Base-by-base conservation (phyloP, 2,888 invertebrate species). In the Heteromurus nitidus region DNA sequence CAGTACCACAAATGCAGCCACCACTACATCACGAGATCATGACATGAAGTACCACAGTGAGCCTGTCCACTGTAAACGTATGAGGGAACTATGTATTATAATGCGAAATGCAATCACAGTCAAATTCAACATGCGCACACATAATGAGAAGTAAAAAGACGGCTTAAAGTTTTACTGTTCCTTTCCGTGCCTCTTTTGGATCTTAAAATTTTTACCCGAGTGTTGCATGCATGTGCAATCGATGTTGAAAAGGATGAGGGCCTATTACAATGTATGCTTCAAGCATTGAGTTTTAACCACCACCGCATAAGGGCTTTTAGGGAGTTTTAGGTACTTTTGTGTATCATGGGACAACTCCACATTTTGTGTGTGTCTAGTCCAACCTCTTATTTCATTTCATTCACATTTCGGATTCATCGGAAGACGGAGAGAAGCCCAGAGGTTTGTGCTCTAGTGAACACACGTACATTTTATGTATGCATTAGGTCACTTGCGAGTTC, bases 251-350 rank as follows among this genome's bases (percentile, higher is more conserved):
- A 50, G 42, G 42, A 28, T 24, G 42, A 70, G 55, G 26, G 7
- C 9, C 36, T n/a, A 13, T 26, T 26, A 26, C 24, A 68, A 68
- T 62, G 22, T 22, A 73, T 62, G 72, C 22, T 20, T 73, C 28
- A 20, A 62, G 44, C 58, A 76, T n/a, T n/a, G n/a, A n/a, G n/a
- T n/a, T n/a, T n/a, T 62, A 76, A 76, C 68, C 76, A 69, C 76
- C 36, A 68, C 36, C 55, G 20, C 60, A 60, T n/a, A n/a, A n/a
- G 47, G 68, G 76, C 47, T 67, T 76, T 60, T 60, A 69, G 69
- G 76, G 30, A 31, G 60, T 68, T 74, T 60, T 68, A 31, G 76
- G 76, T 76, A 76, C 76, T 76, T n/a, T n/a, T n/a, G n/a, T 68
- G 76, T 62, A 11, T 67, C 44, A 44, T 74, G 55, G 67, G 22